Conservation (phyloP, 2,113 vertebrate genomes). For the Acinonyx jubatus region DNA sequence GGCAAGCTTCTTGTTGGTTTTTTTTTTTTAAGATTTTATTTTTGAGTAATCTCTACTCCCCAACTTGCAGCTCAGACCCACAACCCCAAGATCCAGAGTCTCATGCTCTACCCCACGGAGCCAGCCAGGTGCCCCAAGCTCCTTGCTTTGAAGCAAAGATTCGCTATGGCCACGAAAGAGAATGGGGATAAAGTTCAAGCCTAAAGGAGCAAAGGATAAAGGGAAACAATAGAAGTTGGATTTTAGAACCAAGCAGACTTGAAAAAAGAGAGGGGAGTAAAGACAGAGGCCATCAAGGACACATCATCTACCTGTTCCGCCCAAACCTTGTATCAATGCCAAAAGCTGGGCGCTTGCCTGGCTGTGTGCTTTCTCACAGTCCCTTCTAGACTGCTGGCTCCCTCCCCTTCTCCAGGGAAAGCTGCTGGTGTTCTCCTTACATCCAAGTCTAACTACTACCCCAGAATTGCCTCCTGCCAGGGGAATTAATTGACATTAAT, state of each 20-base stretch:
- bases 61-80: background rate
- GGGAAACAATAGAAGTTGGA: background rate
- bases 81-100: background rate
- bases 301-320: background rate
- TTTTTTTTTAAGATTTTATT: background rate
- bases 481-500: background rate
- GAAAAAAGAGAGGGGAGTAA: background rate
- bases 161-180: background rate
- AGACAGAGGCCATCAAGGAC: background rate
- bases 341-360: rapidly evolving
- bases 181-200: background rate
- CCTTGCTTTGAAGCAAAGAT: background rate
- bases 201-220: background rate
- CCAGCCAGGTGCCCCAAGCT: background rate
- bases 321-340: background rate
- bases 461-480: background rate
- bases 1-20: background rate
- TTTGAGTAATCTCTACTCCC: background rate
- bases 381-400: background rate
- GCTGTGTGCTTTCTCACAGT: background rate
- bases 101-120: background rate
- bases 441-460: background rate
- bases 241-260: background rate
- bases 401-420: background rate
- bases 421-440: background rate